A percentile compares a stretch with the other conserved stretches of the same genome.
Conservation (phyloP, 2,888 invertebrate genomes). For the Hyposoter dolosus region DNA sequence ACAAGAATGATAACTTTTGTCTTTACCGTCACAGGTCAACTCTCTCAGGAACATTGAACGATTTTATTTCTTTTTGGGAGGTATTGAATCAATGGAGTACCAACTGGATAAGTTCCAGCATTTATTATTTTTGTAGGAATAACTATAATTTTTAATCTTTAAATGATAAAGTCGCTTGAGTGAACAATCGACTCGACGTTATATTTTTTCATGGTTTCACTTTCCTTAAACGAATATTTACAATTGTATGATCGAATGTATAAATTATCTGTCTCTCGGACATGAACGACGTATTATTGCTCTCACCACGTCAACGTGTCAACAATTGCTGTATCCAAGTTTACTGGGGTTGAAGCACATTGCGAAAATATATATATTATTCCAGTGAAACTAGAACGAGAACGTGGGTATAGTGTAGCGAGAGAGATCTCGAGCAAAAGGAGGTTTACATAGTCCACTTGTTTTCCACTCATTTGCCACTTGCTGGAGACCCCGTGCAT, state of each 20-base stretch:
- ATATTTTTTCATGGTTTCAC: background rate
- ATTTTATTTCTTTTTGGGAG: slow-evolving; percentile 2
- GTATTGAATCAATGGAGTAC: background rate
- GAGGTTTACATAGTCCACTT: slow-evolving; percentile 69
- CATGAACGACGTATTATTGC: slow-evolving; percentile 50
- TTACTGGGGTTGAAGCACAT: slow-evolving; percentile 55
- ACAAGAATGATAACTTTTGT: slow-evolving; percentile 77
- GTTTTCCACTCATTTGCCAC: slow-evolving; percentile 67
- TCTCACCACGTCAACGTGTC: slow-evolving; percentile 57
- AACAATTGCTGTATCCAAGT: slow-evolving; percentile 28
- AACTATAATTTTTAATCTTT: background rate
- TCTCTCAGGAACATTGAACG: slow-evolving; percentile 7
- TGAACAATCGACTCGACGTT: background rate
- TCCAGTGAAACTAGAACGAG: slow-evolving; percentile 69
- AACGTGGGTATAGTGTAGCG: slow-evolving; percentile 67
- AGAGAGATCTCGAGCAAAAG: slow-evolving; percentile 59
- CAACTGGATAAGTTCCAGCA: background rate
- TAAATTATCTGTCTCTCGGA: slow-evolving; percentile 9
- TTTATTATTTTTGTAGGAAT: background rate
- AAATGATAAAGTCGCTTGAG: background rate
- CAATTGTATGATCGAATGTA: slow-evolving; percentile 29
- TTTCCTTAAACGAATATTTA: slow-evolving; percentile 10
- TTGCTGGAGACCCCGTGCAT: slow-evolving; percentile 54
- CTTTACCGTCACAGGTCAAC: slow-evolving; percentile 63
- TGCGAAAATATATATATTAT: slow-evolving; percentile 67